Base-by-base conservation (phyloP, 2,113 vertebrate species). In the Typhlomys cinereus region DNA sequence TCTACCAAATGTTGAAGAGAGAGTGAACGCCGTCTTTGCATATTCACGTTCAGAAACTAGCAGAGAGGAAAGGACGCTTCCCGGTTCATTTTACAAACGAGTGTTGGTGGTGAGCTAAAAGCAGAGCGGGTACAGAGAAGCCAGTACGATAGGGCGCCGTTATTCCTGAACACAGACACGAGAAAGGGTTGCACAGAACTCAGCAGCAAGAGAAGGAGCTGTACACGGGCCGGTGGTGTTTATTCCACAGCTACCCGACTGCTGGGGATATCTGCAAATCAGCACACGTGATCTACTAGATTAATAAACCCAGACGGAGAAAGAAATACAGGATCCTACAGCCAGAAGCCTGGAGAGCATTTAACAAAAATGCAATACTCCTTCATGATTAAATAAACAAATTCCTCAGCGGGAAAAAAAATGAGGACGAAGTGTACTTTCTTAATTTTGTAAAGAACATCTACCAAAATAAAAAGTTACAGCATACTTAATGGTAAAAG, bases 1-100 rank as follows among this genome's bases (percentile, higher is more conserved):
- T 79, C 71, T 79, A 92, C 34, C 41, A 91, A 88, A 82, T 48
- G 25, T 81, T 91, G 85, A 76, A 81, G 85, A 79, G 87, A 64
- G 57, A 93, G 85, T 74, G 25, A 78, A 52, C 85, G 62, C 64
- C 34, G n/a, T 67, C 41, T 36, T 50, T 4, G 9, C 59, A 64
- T 17, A 17, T 79, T 52, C 57, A 83, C 46, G 46, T 46, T 74
- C 75, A 74, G 86, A 73, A 92, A 88, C 75, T 52, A 84, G 23
- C 57, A 57, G 62, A 57, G 62, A 90, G 71, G 54, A 54, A 54
- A 73, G 34, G 46, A 79, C 8, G 54, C 29, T 66, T 70, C 48
- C 8, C 27, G 52, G 36, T 41, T 64, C 27, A 52, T 71, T 87
- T 67, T 41, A 69, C 59, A 80, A 91, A 18, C 5, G 25, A 69